Base-by-base conservation (phyloP, 35 echinoderm and acorn worm species). In the Apostichopus californicus region DNA sequence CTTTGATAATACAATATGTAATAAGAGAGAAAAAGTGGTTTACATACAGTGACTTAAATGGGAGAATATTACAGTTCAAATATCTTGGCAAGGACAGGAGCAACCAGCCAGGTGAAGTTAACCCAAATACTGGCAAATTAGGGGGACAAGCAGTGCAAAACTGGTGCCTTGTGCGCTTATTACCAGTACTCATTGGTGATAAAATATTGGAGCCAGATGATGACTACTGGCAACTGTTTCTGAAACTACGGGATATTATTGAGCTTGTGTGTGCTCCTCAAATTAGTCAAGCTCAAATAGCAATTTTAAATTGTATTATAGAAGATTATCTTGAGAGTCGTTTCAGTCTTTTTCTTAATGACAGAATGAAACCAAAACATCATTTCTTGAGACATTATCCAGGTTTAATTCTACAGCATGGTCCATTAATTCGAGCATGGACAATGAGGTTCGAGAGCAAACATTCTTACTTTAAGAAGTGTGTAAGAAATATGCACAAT, bases 361-460 rank as follows among this genome's bases (percentile, higher is more conserved):
- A 56, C 13, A 13, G 54, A 9, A 13, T 96, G 7, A 79, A 77
- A 77, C 95, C 95, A 11, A 96, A 96, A 81, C 95, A 96, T 77
- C 95, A 96, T 73, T 96, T 75, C 57, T 5, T 96, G 14, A 66
- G 13, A 5, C 95, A 96, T 89, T 96, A 96, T 64, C 88, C 95
- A 56, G 1, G 18, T 0, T 78, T 96, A 9, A 96, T 92, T 21
- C 8, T 91, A 8, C 28, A 91, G 58, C 82, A 86, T 92, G 95
- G 95, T 54, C 95, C 95, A 18, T 84, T 96, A 0, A 96, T 96
- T 8, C 57, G 95, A 8, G 12, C 75, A 14, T 94, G 92, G 95
- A 94, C 95, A 34, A 87, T 96, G 89, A 84, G 95, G 61, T 94
- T 96, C 57, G 95, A 96, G 64, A 92, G 81, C 14, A 96, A 96